phyloP scores from a whole-genome alignment of 2,888 invertebrate species.

The Caenorhabditis becei region DNA sequence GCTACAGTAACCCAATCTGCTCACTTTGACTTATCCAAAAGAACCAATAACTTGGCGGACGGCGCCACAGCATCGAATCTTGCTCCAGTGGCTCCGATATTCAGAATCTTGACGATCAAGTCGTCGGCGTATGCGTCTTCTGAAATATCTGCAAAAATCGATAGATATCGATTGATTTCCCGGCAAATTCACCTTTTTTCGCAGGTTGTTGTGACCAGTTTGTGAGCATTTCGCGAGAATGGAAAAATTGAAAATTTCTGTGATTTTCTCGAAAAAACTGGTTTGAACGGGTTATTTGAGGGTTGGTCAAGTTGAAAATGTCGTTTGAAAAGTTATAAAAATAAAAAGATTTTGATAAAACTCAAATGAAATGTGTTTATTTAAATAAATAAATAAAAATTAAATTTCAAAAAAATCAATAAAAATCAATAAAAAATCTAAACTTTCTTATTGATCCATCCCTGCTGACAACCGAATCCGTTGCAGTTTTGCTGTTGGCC shows the following conservation, averaged over 20 bases:
- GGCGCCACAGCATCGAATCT: conserved; percentile 14
- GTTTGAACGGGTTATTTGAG: too few species aligned
- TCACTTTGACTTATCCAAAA: conserved; percentile 15
- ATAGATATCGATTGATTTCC: too few species aligned
- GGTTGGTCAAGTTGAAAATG: too few species aligned
- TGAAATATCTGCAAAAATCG: background rate
- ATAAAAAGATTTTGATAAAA: too few species aligned
- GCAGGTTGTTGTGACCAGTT: too few species aligned
- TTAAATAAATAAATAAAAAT: background rate
- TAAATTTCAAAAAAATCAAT: background rate
- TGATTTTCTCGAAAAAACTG: too few species aligned
- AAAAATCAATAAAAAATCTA: conserved; percentile 4
- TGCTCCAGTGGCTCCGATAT: conserved; percentile 29
- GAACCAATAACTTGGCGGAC: background rate
- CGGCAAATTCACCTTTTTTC: too few species aligned
- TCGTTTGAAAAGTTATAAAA: too few species aligned
- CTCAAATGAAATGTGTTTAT: too few species aligned
- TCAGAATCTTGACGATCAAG: conserved; percentile 43
- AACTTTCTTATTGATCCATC: conserved; percentile 36
- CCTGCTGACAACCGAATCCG: conserved; percentile 31
- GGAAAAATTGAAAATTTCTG: too few species aligned
- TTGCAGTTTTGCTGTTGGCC: conserved; percentile 13
- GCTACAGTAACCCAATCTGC: background rate
- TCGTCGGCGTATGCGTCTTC: conserved; percentile 20
- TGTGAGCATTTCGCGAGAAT: too few species aligned